A percentile compares a stretch with the other conserved stretches of the same genome.
phyloP scores from a whole-genome alignment of 1,140 invertebrate species.

The Aphis craccivora region DNA sequence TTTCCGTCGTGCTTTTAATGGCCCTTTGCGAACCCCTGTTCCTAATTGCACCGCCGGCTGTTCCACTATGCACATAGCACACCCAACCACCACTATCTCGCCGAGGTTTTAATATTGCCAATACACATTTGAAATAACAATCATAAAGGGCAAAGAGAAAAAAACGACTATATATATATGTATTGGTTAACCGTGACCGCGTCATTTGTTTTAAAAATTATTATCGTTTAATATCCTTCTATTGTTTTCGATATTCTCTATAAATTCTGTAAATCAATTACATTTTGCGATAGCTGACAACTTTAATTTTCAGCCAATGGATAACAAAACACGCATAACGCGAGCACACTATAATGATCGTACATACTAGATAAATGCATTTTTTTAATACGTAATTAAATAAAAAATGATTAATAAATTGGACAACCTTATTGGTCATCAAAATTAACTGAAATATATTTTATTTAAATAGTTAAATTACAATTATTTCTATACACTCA shows the following conservation, averaged over 20 bases:
- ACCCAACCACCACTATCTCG: background rate
- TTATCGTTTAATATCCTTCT: slow-evolving; percentile 12
- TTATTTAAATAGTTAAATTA: background rate
- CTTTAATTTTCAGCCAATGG: background rate
- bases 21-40: slow-evolving; percentile 38
- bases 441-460: background rate
- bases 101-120: slow-evolving; percentile 48
- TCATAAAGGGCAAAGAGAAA: slow-evolving; percentile 22
- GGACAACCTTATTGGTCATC: background rate
- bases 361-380: background rate
- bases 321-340: background rate
- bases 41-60: slow-evolving; percentile 48
- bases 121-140: slow-evolving; percentile 55
- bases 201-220: slow-evolving; percentile 47
- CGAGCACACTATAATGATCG: background rate
- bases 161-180: slow-evolving; percentile 6
- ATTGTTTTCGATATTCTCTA: slow-evolving; percentile 34
- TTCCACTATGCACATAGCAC: background rate
- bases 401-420: background rate
- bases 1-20: slow-evolving; percentile 52
- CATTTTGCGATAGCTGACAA: background rate
- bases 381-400: background rate
- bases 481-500: background rate
- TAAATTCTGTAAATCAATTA: slow-evolving; percentile 15
- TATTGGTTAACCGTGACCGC: background rate